Percentiles rank a stretch among this genome's conserved stretches.
These are phyloP conservation scores for Pycnomerus fuliginosus DNA, from an alignment of 2,888 invertebrate genomes.

Conservation along the genomic window DNA sequence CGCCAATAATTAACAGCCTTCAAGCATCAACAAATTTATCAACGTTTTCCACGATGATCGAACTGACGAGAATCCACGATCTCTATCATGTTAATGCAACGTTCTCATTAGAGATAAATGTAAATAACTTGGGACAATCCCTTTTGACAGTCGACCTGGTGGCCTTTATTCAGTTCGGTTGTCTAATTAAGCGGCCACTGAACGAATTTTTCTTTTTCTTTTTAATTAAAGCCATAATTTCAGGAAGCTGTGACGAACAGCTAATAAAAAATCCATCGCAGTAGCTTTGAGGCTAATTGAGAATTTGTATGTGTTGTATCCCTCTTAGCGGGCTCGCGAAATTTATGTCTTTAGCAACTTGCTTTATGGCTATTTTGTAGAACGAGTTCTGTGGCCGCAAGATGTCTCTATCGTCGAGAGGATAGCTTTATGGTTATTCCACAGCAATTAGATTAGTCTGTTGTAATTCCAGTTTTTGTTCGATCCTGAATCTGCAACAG, in stretches of 20 bases:
- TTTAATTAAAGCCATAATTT: too few relatives aligned
- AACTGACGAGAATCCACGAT: slow-evolving; percentile 37
- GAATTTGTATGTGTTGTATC: slow-evolving; percentile 52
- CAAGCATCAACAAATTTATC: slow-evolving; percentile 27
- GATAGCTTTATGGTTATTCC: slow-evolving; percentile 53
- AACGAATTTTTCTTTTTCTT: too few relatives aligned
- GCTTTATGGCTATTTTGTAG: slow-evolving; percentile 53
- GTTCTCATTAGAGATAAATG: slow-evolving; percentile 45
- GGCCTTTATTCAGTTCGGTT: too few relatives aligned
- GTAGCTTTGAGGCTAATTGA: slow-evolving; percentile 45
- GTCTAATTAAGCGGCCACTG: too few relatives aligned
- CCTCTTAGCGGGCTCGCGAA: slow-evolving; percentile 42
- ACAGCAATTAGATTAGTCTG: slow-evolving; percentile 53
- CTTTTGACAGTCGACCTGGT: slow-evolving; percentile 8
- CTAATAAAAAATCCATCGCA: slow-evolving; percentile 21
- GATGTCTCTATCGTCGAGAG: slow-evolving; percentile 54
- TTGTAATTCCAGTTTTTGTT: slow-evolving; percentile 52
- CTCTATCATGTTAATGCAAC: slow-evolving; percentile 44
- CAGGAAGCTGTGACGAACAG: too few relatives aligned
- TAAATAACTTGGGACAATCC: slow-evolving; percentile 34
- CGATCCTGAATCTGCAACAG: not conserved
- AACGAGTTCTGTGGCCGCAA: slow-evolving; percentile 52
- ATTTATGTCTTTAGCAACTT: slow-evolving; percentile 51
- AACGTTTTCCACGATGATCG: slow-evolving; percentile 1
- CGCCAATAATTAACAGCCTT: slow-evolving; percentile 10